Evolutionary conservation across 2,888 invertebrate species (phyloP).

Genomic region (Apotomis turbidana): DNA sequence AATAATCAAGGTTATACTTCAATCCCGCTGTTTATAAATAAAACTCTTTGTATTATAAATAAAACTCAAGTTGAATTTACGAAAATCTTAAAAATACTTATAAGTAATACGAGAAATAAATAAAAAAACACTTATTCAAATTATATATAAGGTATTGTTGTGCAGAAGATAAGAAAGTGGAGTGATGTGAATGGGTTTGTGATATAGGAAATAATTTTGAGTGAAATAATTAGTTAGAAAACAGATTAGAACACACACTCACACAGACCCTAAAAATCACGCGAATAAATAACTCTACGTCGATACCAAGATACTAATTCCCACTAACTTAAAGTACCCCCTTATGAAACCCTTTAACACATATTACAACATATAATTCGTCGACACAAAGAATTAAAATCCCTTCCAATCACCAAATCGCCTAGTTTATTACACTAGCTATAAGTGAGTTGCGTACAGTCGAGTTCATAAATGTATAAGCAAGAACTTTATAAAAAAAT

Average conservation of each 20-base stretch:
- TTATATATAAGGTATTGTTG: neutral
- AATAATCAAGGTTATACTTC: too few species aligned
- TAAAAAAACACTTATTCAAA: conserved; percentile 19
- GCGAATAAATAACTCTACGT: neutral
- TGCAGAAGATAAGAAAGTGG: conserved; percentile 6
- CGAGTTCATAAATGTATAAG: too few species aligned
- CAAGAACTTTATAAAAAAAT: too few species aligned
- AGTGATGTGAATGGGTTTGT: neutral
- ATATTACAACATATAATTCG: too few species aligned
- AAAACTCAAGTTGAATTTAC: conserved; percentile 33
- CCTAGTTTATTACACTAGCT: too few species aligned
- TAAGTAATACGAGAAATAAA: conserved; percentile 33
- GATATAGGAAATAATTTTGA: conserved; percentile 10
- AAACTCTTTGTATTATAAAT: neutral
- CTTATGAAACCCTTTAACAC: conserved; percentile 21
- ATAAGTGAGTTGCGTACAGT: too few species aligned
- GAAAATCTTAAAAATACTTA: conserved; percentile 33
- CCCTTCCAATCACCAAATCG: too few species aligned
- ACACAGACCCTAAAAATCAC: neutral
- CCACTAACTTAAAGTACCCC: neutral
- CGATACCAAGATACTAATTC: too few species aligned
- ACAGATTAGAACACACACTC: conserved; percentile 42
- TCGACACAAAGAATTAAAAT: too few species aligned
- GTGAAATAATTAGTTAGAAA: conserved; percentile 29
- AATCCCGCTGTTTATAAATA: too few species aligned